Conservation (phyloP, 2,113 vertebrate species). For the Solenodon paradoxus region DNA sequence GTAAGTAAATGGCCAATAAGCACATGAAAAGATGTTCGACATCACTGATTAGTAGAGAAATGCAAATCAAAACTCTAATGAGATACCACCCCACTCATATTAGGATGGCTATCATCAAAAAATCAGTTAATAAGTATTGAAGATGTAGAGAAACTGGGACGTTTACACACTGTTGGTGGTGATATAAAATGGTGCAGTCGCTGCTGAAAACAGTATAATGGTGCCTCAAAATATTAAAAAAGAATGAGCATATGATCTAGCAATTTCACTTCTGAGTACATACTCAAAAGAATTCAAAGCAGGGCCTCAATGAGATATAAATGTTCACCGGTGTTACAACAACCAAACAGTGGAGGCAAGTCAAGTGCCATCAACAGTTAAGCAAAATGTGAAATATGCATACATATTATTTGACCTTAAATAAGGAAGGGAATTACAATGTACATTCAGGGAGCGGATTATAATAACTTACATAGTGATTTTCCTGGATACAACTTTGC, state of each 20-base stretch:
- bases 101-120: not conserved
- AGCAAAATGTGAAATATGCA: not conserved
- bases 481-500: constrained; percentile 96
- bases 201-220: too few relatives aligned
- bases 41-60: not conserved
- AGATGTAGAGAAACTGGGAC: not conserved
- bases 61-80: not conserved
- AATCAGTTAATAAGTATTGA: not conserved
- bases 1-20: too few relatives aligned
- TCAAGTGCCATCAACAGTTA: not conserved
- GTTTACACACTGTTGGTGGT: not conserved
- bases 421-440: not conserved
- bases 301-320: not conserved
- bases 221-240: too few relatives aligned
- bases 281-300: not conserved
- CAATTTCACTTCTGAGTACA: too few relatives aligned
- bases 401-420: not conserved
- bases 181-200: not conserved
- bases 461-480: constrained; percentile 90
- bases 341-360: not conserved
- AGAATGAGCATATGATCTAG: too few relatives aligned
- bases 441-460: not conserved
- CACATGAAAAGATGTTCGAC: too few relatives aligned
- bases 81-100: not conserved
- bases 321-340: not conserved